A percentile compares a stretch with the other conserved stretches of the same genome.
Evolutionary conservation across 2,888 invertebrate genomes (phyloP).

Genomic region (Xiphydria camelus): DNA sequence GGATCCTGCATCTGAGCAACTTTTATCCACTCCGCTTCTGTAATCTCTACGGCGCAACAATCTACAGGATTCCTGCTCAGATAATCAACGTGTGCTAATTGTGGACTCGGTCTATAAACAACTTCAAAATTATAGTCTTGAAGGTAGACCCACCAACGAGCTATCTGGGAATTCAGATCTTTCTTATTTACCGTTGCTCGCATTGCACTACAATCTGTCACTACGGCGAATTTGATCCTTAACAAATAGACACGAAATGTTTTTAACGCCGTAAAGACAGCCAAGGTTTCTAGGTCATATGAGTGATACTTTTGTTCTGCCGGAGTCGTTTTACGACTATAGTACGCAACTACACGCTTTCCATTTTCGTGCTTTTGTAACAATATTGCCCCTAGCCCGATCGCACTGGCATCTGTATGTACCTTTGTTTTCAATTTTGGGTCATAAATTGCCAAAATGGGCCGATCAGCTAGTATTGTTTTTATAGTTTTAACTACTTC

Average conservation of each 20-base stretch:
- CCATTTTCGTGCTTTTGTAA: constrained; percentile 29
- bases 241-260: constrained; percentile 37
- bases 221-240: constrained; percentile 25
- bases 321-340: too few relatives aligned
- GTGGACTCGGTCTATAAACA: constrained; percentile 14
- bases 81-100: constrained; percentile 4
- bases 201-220: constrained; percentile 37
- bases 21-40: background rate
- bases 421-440: constrained; percentile 26
- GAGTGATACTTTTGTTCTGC: constrained; percentile 35
- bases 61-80: constrained; percentile 1
- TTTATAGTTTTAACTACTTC: constrained; percentile 23
- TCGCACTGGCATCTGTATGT: too few relatives aligned
- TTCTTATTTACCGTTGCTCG: constrained; percentile 39
- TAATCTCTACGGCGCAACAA: background rate
- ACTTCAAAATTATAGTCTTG: constrained; percentile 35
- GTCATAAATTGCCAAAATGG: constrained; percentile 36
- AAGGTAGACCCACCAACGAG: constrained; percentile 41
- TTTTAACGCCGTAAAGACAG: constrained; percentile 32
- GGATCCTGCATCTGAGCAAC: background rate
- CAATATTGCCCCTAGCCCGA: constrained; percentile 43
- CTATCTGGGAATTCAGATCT: constrained; percentile 33
- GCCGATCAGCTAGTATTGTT: constrained; percentile 21
- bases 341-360: constrained; percentile 38
- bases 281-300: constrained; percentile 31